phyloP scores from a whole-genome alignment of 2,888 invertebrate genomes.

The Eumerus sabulonum region DNA sequence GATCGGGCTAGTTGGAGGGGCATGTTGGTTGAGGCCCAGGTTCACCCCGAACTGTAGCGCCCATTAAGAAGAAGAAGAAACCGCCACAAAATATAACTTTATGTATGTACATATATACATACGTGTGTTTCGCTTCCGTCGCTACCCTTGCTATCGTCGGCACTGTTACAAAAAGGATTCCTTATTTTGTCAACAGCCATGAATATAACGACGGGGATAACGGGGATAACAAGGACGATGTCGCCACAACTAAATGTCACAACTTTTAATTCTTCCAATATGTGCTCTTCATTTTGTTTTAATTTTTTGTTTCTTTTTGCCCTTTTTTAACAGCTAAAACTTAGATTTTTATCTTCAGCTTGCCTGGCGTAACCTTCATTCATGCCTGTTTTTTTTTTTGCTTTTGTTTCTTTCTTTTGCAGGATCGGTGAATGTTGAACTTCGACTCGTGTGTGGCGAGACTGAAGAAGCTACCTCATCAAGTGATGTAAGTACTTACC shows the following conservation, averaged over 20 bases:
- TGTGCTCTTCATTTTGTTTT: slow-evolving; percentile 26
- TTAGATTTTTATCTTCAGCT: no score
- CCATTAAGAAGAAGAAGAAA: background rate
- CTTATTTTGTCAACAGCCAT: no score
- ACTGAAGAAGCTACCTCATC: slow-evolving; percentile 58
- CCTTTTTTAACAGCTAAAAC: slow-evolving; percentile 33
- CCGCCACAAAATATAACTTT: background rate
- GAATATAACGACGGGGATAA: slow-evolving; percentile 3
- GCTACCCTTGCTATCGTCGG: no score
- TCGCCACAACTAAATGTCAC: slow-evolving; percentile 39
- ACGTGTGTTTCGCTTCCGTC: no score
- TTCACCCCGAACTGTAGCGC: no score
- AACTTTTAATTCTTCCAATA: slow-evolving; percentile 43
- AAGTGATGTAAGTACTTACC: slow-evolving; percentile 62
- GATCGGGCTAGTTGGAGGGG: no score
- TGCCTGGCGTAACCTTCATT: slow-evolving; percentile 22
- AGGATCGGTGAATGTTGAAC: slow-evolving; percentile 59
- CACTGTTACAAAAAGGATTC: background rate
- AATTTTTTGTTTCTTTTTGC: slow-evolving; percentile 12
- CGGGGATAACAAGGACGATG: slow-evolving; percentile 3
- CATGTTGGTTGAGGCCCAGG: no score
- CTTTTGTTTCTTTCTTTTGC: slow-evolving; percentile 17
- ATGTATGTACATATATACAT: background rate
- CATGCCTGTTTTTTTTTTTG: background rate
- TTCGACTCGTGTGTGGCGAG: slow-evolving; percentile 55